These are phyloP conservation scores for Zaprionus lachaisei DNA, from an alignment of 1,140 invertebrate genomes.

Conservation along the genomic window DNA sequence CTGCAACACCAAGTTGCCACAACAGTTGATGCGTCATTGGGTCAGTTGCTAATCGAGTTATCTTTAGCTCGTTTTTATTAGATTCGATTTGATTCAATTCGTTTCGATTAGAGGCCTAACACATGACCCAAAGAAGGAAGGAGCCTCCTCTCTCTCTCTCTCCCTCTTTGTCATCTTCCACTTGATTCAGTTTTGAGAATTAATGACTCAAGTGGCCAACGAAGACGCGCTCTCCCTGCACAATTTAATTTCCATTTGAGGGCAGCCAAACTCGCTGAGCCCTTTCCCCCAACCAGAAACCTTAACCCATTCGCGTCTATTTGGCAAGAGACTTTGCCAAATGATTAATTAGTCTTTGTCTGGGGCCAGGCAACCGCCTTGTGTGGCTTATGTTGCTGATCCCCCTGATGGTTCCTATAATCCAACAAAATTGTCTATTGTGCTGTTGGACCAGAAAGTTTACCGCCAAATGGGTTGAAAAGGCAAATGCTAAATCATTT, in stretches of 20 bases:
- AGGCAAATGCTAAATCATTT: conserved; percentile 70
- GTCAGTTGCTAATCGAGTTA: conserved; percentile 33
- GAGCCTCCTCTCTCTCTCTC: no score
- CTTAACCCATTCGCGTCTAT: conserved; percentile 2
- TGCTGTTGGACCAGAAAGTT: conserved; percentile 27
- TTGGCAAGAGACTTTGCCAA: conserved; percentile 32
- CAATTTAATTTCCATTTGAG: conserved; percentile 79
- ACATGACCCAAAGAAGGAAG: background rate
- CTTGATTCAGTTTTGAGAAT: conserved; percentile 70
- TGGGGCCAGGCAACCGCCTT: conserved; percentile 2
- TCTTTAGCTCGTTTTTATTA: conserved; percentile 71
- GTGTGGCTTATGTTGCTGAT: conserved; percentile 53
- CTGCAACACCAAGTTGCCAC: background rate
- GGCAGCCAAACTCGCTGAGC: conserved; percentile 15
- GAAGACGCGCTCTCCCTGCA: conserved; percentile 35
- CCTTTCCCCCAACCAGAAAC: conserved; percentile 10
- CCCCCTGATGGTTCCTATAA: conserved; percentile 74
- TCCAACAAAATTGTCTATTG: conserved; percentile 77
- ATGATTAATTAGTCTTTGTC: conserved; percentile 74
- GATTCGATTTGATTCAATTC: conserved; percentile 57
- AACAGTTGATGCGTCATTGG: background rate
- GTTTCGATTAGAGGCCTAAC: conserved; percentile 34
- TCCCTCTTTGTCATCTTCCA: background rate
- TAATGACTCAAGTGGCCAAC: conserved; percentile 73
- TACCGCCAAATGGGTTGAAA: conserved; percentile 51